phyloP scores from a whole-genome alignment of 2,113 vertebrate genomes.

The Struthio camelus region DNA sequence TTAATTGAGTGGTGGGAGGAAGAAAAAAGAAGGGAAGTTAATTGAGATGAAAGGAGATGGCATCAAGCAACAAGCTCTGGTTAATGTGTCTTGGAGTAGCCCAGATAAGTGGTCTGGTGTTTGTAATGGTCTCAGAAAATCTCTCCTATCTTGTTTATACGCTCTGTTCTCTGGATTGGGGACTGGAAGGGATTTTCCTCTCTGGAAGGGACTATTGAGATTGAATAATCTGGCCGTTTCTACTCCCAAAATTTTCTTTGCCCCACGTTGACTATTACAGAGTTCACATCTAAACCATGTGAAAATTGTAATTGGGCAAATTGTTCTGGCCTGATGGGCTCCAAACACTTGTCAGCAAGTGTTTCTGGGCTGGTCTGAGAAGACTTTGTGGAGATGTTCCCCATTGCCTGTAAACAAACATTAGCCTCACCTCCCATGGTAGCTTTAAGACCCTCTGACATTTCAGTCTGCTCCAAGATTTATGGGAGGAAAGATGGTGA shows the following conservation, averaged over 20 bases:
- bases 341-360: not conserved
- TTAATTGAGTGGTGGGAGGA: slow-evolving; percentile 17
- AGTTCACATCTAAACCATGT: not conserved
- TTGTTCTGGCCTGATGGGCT: not conserved
- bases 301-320: not conserved
- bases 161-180: not conserved
- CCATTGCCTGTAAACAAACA: not conserved
- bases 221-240: not conserved
- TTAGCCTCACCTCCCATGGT: not conserved
- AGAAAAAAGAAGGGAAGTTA: slow-evolving; percentile 14
- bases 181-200: not conserved
- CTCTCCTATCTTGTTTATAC: not conserved
- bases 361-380: not conserved
- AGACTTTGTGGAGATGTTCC: not conserved
- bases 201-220: not conserved
- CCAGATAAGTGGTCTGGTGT: not conserved
- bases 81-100: not conserved
- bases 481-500: not conserved
- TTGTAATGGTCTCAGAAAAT: not conserved
- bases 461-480: not conserved
- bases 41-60: slow-evolving; percentile 45
- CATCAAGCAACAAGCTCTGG: not conserved
- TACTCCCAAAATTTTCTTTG: not conserved
- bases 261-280: rapidly evolving
- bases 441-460: not conserved